Evolutionary conservation across 2,888 invertebrate genomes (phyloP).

Genomic region (Brachynemurus nebulosus): DNA sequence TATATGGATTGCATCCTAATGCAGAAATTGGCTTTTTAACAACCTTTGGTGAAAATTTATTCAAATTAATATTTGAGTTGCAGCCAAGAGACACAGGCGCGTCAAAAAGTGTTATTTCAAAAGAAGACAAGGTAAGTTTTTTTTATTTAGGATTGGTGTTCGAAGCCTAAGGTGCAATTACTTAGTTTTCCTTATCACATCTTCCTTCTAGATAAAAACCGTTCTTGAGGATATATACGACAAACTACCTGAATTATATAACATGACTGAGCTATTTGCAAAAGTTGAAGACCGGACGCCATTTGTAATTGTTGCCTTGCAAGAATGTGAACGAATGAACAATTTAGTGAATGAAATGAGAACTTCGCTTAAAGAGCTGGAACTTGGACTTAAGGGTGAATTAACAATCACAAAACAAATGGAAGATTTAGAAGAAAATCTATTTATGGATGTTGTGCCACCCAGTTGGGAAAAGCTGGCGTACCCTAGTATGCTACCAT

Average conservation of each 20-base stretch:
- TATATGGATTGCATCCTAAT: constrained; percentile 89
- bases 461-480: constrained; percentile 72
- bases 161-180: too few relatives aligned
- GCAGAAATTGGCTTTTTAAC: constrained; percentile 91
- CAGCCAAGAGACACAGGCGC: constrained; percentile 74
- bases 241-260: constrained; percentile 79
- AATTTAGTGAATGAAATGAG: constrained; percentile 66
- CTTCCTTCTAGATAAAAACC: constrained; percentile 42
- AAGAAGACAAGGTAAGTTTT: constrained; percentile 60
- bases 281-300: constrained; percentile 84
- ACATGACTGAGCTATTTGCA: constrained; percentile 69
- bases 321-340: constrained; percentile 95
- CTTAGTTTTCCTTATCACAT: not conserved
- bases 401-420: constrained; percentile 84
- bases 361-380: constrained; percentile 69
- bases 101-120: constrained; percentile 49
- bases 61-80: constrained; percentile 75
- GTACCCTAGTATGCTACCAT: constrained; percentile 72
- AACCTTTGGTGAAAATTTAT: constrained; percentile 69
- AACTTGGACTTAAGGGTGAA: constrained; percentile 88
- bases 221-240: constrained; percentile 77
- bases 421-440: constrained; percentile 71
- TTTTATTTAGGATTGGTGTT: constrained; percentile 13
- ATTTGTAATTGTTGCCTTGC: constrained; percentile 79
- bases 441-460: constrained; percentile 88